These are phyloP conservation scores for Delia radicum DNA, from an alignment of 1,140 invertebrate species.

Conservation along the genomic window DNA sequence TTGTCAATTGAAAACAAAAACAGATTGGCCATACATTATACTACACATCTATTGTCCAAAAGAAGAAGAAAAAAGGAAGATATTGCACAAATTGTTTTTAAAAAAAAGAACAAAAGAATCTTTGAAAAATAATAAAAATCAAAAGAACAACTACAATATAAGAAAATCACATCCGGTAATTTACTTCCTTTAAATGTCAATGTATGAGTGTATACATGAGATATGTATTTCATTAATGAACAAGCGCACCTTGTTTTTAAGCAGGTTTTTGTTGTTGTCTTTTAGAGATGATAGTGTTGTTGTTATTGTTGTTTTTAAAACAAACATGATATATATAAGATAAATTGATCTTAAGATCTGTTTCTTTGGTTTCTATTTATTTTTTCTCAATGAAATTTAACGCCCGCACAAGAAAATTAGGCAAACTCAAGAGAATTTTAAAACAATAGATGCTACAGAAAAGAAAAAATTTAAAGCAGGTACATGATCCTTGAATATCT, in stretches of 20 bases:
- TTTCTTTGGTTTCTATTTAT: neutral
- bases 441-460: neutral
- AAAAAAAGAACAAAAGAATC: slow-evolving; percentile 39
- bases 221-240: neutral
- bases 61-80: neutral
- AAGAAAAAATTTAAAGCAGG: neutral
- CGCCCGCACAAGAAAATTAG: slow-evolving; percentile 46
- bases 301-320: neutral
- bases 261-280: slow-evolving; percentile 3
- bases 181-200: slow-evolving; percentile 42
- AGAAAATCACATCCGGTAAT: slow-evolving; percentile 56
- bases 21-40: neutral
- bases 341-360: slow-evolving; percentile 20
- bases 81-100: neutral
- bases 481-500: neutral
- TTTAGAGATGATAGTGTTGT: too few species aligned
- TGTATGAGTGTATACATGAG: neutral
- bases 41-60: neutral
- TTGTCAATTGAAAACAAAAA: slow-evolving; percentile 16
- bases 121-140: slow-evolving; percentile 32
- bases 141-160: slow-evolving; percentile 50
- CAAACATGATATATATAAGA: slow-evolving; percentile 1
- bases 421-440: slow-evolving; percentile 36
- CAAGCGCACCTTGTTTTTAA: neutral
- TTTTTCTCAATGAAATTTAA: slow-evolving; percentile 45